These are phyloP conservation scores for Antennarius striatus DNA, from an alignment of 2,113 vertebrate genomes.

Conservation along the genomic window DNA sequence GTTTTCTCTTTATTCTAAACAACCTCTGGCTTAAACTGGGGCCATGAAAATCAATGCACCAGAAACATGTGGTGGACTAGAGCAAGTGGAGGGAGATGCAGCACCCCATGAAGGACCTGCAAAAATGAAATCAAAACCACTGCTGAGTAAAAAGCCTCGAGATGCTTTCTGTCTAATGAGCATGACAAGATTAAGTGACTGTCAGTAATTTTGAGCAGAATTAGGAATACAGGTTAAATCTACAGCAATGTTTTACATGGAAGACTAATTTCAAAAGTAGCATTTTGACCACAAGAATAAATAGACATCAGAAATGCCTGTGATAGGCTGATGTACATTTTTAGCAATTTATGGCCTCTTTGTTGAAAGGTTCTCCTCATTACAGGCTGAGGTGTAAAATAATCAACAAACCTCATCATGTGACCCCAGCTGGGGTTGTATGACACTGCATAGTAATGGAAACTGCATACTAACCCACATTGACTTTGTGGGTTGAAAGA, in stretches of 20 bases:
- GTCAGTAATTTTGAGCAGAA: constrained; percentile 38
- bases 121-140: constrained; percentile 53
- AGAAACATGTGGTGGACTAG: constrained; percentile 59
- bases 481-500: neutral
- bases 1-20: constrained; percentile 35
- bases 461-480: neutral
- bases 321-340: neutral
- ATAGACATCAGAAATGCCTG: neutral
- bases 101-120: constrained; percentile 18
- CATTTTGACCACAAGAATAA: neutral
- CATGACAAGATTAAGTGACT: constrained; percentile 35
- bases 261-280: neutral
- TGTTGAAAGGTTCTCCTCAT: neutral
- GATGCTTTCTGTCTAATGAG: constrained; percentile 59
- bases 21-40: constrained; percentile 32
- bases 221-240: constrained; percentile 28
- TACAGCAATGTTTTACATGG: neutral
- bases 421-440: constrained; percentile 1
- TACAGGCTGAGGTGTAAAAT: neutral
- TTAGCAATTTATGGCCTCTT: neutral
- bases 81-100: constrained; percentile 6
- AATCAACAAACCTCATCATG: neutral
- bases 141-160: constrained; percentile 48
- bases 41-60: constrained; percentile 58
- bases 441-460: neutral